Evolutionary conservation across 2,113 vertebrate genomes (phyloP).

Genomic region (Misgurnus mizolepis): DNA sequence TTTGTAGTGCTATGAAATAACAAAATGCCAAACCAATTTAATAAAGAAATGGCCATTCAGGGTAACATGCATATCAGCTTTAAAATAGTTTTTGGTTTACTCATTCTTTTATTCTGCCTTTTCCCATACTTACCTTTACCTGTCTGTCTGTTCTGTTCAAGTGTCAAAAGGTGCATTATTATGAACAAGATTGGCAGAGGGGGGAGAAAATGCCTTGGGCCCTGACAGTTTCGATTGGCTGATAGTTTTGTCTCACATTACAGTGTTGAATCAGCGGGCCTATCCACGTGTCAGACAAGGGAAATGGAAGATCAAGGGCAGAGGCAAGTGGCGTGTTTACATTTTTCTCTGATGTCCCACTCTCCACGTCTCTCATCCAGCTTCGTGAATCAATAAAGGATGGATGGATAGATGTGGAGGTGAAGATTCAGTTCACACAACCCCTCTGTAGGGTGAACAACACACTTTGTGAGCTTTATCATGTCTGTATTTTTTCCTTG

Average conservation of each 20-base stretch:
- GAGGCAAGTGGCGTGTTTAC: slow-evolving; percentile 65
- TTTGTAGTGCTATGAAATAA: too few relatives aligned
- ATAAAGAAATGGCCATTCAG: too few relatives aligned
- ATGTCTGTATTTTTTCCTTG: slow-evolving; percentile 40
- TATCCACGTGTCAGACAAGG: slow-evolving; percentile 42
- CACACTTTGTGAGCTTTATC: slow-evolving; percentile 49
- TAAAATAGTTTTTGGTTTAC: background rate
- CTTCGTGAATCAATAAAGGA: slow-evolving; percentile 64
- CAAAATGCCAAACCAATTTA: too few relatives aligned
- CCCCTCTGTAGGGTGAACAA: slow-evolving; percentile 60
- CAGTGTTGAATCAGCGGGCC: slow-evolving; percentile 23
- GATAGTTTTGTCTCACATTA: slow-evolving; percentile 44
- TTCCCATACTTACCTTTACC: background rate
- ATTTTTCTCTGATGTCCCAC: slow-evolving; percentile 71
- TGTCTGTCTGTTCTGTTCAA: background rate
- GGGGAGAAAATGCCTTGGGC: background rate
- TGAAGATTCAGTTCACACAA: slow-evolving; percentile 64
- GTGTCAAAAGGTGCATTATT: slow-evolving; percentile 14
- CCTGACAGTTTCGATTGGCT: slow-evolving; percentile 14
- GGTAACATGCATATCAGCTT: background rate
- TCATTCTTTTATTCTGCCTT: background rate
- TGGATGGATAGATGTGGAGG: slow-evolving; percentile 63
- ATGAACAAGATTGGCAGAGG: background rate
- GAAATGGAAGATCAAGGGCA: slow-evolving; percentile 66
- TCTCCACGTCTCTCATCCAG: slow-evolving; percentile 68